phyloP scores from a whole-genome alignment of 2,797 vertebrate genomes.

The Sebastes oblongus region DNA sequence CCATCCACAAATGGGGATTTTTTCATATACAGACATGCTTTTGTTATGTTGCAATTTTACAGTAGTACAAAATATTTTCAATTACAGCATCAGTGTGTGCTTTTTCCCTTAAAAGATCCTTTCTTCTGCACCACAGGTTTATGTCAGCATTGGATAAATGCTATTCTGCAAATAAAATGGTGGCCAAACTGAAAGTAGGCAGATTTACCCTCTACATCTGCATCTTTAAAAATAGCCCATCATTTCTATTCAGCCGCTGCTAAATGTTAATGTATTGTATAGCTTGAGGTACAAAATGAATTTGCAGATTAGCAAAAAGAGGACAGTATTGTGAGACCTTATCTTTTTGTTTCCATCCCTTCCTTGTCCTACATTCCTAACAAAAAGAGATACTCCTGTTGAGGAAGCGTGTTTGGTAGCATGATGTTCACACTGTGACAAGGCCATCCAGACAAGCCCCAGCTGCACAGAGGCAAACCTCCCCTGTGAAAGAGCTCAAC shows the following conservation, averaged over 20 bases:
- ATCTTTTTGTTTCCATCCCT: conserved; percentile 31
- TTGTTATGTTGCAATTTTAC: neutral
- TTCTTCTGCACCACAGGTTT: neutral
- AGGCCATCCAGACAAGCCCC: conserved; percentile 45
- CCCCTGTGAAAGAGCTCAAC: conserved; percentile 25
- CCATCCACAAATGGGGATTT: neutral
- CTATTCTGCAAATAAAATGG: conserved; percentile 4
- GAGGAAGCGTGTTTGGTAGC: conserved; percentile 39
- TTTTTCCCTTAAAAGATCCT: neutral
- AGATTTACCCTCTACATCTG: conserved; percentile 4
- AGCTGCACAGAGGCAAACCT: conserved; percentile 45
- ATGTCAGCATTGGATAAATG: neutral
- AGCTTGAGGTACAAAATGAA: conserved; percentile 23
- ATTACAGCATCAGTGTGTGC: neutral
- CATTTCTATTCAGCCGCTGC: conserved; percentile 11
- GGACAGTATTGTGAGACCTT: conserved; percentile 21
- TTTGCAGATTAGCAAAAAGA: conserved; percentile 2
- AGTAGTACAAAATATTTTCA: neutral
- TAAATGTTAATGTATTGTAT: conserved; percentile 63
- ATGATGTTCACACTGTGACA: conserved; percentile 50
- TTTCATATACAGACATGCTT: neutral
- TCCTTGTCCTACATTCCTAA: conserved; percentile 26
- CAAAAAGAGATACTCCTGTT: conserved; percentile 26
- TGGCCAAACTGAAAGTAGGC: conserved; percentile 18
- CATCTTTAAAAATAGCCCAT: conserved; percentile 44